These are phyloP conservation scores for Magallana ariakensis DNA, from an alignment of 1,140 invertebrate genomes.

Conservation along the genomic window DNA sequence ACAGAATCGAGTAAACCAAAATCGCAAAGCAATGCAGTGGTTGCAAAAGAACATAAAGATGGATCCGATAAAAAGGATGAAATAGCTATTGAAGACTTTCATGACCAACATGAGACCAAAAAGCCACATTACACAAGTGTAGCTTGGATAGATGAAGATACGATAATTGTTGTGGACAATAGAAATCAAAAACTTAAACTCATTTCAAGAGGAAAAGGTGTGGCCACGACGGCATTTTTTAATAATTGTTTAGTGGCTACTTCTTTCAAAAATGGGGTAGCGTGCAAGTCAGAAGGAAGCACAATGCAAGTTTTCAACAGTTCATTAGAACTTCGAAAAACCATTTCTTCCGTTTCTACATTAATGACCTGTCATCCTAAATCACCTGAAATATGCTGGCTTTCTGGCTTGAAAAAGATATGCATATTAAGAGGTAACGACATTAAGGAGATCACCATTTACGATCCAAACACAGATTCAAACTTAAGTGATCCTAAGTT, in stretches of 20 bases:
- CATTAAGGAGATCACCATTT: not conserved
- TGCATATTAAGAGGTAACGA: not conserved
- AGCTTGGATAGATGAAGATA: slow-evolving; percentile 13
- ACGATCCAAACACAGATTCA: not conserved
- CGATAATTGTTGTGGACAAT: not conserved
- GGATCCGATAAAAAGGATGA: not conserved
- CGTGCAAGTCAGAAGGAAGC: not conserved
- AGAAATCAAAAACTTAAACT: not conserved
- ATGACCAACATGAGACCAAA: not conserved
- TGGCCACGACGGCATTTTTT: not conserved
- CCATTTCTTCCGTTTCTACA: not conserved
- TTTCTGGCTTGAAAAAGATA: not conserved
- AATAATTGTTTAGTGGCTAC: not conserved
- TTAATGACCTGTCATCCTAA: not conserved
- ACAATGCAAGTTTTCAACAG: not conserved
- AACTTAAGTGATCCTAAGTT: not conserved
- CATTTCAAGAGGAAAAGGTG: not conserved
- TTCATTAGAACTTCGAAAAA: not conserved
- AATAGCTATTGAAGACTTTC: not conserved
- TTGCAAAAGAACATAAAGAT: not conserved
- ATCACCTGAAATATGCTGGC: not conserved
- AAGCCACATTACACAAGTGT: not conserved
- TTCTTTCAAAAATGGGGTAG: not conserved
- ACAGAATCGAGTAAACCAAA: not conserved
- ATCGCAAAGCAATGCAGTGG: not conserved